Percentiles rank a stretch among this genome's conserved stretches.
phyloP scores from a whole-genome alignment of 2,797 vertebrate species.

The Podarcis lilfordi region DNA sequence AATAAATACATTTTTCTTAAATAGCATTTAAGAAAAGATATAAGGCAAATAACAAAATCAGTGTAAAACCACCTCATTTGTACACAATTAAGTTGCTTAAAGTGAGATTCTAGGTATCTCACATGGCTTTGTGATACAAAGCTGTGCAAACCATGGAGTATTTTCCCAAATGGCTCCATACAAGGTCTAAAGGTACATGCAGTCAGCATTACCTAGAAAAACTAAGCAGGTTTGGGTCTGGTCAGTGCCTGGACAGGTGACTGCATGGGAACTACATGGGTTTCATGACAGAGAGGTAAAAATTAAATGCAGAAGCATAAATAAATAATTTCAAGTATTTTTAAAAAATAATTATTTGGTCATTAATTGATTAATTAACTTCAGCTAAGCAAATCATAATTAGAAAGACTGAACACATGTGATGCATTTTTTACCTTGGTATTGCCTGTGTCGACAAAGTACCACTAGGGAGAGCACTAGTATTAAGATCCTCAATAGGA shows the following conservation, averaged over 20 bases:
- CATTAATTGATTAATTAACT: background rate
- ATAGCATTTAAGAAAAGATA: background rate
- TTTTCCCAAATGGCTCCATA: background rate
- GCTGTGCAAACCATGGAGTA: background rate
- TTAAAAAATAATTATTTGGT: background rate
- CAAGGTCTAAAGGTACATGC: too few species aligned
- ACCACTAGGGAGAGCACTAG: conserved; percentile 85
- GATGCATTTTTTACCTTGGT: conserved; percentile 78
- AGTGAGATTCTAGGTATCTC: background rate
- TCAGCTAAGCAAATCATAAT: background rate
- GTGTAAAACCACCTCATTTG: background rate
- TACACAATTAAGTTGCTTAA: background rate
- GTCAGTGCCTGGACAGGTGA: too few species aligned
- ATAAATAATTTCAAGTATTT: background rate
- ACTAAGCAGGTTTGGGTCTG: too few species aligned
- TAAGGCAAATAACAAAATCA: background rate
- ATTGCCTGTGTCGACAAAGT: conserved; percentile 81
- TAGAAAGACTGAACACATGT: background rate
- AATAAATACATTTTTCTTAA: background rate
- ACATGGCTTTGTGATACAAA: background rate
- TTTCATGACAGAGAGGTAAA: too few species aligned
- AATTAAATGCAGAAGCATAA: too few species aligned
- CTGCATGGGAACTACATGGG: too few species aligned
- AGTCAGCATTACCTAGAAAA: too few species aligned
- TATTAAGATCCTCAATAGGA: conserved; percentile 92